These are phyloP conservation scores for Chelonoidis abingdonii DNA, from an alignment of 2,113 vertebrate species.

Conservation along the genomic window DNA sequence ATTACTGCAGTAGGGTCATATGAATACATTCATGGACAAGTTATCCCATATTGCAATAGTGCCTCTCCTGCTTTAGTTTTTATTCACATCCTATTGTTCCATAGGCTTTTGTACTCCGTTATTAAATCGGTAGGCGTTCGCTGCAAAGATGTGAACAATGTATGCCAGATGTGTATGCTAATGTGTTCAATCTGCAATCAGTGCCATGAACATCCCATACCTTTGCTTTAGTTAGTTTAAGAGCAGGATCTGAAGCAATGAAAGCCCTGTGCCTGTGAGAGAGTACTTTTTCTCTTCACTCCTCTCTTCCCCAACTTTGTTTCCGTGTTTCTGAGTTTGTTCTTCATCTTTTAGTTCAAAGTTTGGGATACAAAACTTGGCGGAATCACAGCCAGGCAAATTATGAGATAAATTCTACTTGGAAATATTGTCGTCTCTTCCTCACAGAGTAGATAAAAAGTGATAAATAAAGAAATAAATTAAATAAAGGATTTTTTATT, in stretches of 20 bases:
- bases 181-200: not conserved
- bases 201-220: not conserved
- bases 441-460: not conserved
- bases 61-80: not conserved
- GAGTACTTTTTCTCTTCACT: not conserved
- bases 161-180: not conserved
- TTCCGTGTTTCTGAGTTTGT: not conserved
- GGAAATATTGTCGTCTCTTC: not conserved
- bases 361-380: not conserved
- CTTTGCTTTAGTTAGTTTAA: not conserved
- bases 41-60: not conserved
- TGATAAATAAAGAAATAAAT: not conserved
- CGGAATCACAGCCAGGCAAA: fast-evolving
- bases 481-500: not conserved
- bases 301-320: not conserved
- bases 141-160: not conserved
- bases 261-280: not conserved
- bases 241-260: not conserved
- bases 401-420: not conserved
- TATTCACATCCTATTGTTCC: not conserved
- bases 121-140: not conserved
- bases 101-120: not conserved
- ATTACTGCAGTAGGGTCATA: not conserved
- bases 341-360: not conserved
- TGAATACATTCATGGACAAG: not conserved